Percentiles rank a stretch among this genome's conserved stretches.
Evolutionary conservation across 2,888 invertebrate species (phyloP).

Genomic region (Zeuzera pyrina): DNA sequence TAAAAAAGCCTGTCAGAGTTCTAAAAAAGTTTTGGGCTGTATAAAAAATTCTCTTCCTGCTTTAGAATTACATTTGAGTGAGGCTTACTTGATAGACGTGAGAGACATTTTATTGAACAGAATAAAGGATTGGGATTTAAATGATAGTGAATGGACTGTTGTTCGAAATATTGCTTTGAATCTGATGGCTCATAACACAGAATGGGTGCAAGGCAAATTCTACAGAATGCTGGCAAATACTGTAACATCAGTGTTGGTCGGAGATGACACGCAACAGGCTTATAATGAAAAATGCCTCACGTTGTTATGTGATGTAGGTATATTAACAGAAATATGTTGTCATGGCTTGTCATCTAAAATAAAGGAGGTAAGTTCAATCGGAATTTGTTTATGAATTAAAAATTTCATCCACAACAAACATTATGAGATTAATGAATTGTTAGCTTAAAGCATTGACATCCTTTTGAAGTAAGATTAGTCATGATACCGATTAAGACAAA

Average conservation of each 20-base stretch:
- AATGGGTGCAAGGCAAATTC: slow-evolving; percentile 66
- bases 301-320: slow-evolving; percentile 69
- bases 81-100: slow-evolving; percentile 61
- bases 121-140: slow-evolving; percentile 38
- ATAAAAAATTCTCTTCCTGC: slow-evolving; percentile 70
- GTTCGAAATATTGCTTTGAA: slow-evolving; percentile 57
- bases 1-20: slow-evolving; percentile 30
- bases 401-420: not conserved
- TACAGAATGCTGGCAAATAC: slow-evolving; percentile 69
- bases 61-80: slow-evolving; percentile 74
- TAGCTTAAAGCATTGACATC: no score
- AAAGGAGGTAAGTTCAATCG: slow-evolving; percentile 32
- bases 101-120: slow-evolving; percentile 43
- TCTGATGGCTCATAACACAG: slow-evolving; percentile 71
- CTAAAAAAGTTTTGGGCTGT: slow-evolving; percentile 43
- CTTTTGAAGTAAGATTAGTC: no score
- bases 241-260: slow-evolving; percentile 69
- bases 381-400: not conserved
- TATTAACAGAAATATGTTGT: slow-evolving; percentile 77
- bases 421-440: not conserved
- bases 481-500: no score
- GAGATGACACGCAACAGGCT: slow-evolving; percentile 46
- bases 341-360: slow-evolving; percentile 68
- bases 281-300: slow-evolving; percentile 62
- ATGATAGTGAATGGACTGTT: slow-evolving; percentile 42